Base-by-base conservation (phyloP, 2,797 vertebrate genomes). In the Antennarius maculatus region DNA sequence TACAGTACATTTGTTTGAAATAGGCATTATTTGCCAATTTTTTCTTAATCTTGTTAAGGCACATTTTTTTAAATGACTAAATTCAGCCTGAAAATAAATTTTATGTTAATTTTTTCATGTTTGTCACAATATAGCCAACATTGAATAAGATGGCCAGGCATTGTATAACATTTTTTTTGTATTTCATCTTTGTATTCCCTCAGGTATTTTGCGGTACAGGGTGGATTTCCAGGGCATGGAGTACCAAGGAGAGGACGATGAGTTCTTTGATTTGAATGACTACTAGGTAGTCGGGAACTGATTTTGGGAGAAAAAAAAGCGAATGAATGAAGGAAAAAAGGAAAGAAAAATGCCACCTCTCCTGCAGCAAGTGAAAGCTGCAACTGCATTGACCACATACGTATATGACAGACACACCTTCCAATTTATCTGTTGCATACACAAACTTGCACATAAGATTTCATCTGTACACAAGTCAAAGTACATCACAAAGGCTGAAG, bases 211-310 rank as follows among this genome's bases (percentile, higher is more conserved):
- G 93, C 93, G 97, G 93, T 99, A 99, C 95, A 95, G 97, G 93
- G 98, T 99, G 94, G 98, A 99, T 92, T 99, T 99, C 95, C 97
- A 98, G 92, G 97, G 97, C 91, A 97, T 99, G 96, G 98, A 99
- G 81, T 99, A 99, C 91, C 96, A 98, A 94, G 97, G 95, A 95
- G 96, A 96, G 89, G 97, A 98, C 53, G 96, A 99, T 69, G 98
- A 99, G 94, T 96, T 98, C 92, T 99, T 99, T 94, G 97, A 99
- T 95, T 96, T 99, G 94, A 97, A 99, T 97, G 98, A 99, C 97
- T 99, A 99, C 97, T 99, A 98, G 96, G 97, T 99, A 99, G 97
- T 98, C 95, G 90, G 95, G 92, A 92, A 93, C 93, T 91, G 88
- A 87, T 87, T 72, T 45, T 86, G 77, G 84, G 88, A 87, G 87